Conservation (phyloP, 2,888 invertebrate genomes). For the Marasmarcha lunaedactyla region DNA sequence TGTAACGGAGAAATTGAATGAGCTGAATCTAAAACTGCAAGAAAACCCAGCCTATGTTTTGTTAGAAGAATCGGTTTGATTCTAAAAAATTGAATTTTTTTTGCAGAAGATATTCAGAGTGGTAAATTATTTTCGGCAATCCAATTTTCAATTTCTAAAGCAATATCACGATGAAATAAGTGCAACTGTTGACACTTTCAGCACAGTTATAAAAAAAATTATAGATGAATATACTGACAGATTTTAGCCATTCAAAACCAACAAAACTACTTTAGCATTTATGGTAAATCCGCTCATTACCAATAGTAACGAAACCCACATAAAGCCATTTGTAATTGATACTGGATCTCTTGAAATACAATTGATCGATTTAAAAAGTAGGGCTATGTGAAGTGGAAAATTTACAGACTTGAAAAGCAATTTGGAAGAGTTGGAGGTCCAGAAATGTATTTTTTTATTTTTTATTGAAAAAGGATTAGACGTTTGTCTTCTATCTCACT, state of each 20-base stretch:
- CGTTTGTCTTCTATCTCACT: too few relatives aligned
- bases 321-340: slow-evolving; percentile 20
- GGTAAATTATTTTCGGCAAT: slow-evolving; percentile 11
- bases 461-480: too few relatives aligned
- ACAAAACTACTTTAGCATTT: slow-evolving; percentile 12
- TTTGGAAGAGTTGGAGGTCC: slow-evolving; percentile 19
- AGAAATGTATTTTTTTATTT: too few relatives aligned
- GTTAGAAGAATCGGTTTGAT: slow-evolving; percentile 10
- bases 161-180: slow-evolving; percentile 7
- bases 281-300: slow-evolving; percentile 20
- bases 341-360: slow-evolving; percentile 14
- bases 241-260: slow-evolving; percentile 14
- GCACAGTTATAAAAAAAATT: slow-evolving; percentile 9
- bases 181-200: slow-evolving; percentile 8
- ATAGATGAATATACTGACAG: slow-evolving; percentile 17
- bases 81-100: slow-evolving; percentile 9
- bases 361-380: slow-evolving; percentile 23
- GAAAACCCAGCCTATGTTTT: too few relatives aligned
- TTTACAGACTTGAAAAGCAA: slow-evolving; percentile 19
- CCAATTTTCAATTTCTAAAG: slow-evolving; percentile 9
- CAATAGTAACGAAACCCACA: slow-evolving; percentile 18
- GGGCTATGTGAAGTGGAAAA: slow-evolving; percentile 22
- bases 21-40: too few relatives aligned
- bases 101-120: slow-evolving; percentile 10
- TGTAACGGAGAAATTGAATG: too few relatives aligned